Evolutionary conservation across 1,140 invertebrate genomes (phyloP), one percentile per base, ranked within the genome.

Genomic region (Luehdorfia chinensis): DNA sequence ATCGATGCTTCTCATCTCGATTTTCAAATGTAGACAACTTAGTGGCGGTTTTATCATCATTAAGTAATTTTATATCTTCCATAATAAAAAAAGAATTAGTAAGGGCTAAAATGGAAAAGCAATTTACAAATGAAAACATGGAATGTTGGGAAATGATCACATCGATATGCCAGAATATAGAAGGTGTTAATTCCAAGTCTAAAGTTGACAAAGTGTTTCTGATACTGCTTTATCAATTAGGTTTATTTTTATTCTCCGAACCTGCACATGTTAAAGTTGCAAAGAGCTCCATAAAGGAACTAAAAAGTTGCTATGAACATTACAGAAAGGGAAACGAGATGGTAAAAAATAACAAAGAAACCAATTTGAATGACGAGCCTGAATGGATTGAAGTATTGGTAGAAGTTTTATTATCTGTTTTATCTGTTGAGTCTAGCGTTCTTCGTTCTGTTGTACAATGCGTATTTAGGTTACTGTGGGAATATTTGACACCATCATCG

Each of bases 341-440:
- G 21, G 25, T 5, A 18, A 57, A 87, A 84, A 63, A 58, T 80
- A 66, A 62, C 70, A 83, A 62, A 59, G 43, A 53, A 59, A 53
- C 47, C 9, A 54, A 57, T 46, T 47, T 68, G 49, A 57, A 27
- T 23, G 84, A 89, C 27, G 92, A 94, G 70, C 92, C 91, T 8
- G 81, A 91, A 54, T 95, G 94, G 94, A 89, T 93, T 43, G 93
- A 95, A 85, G 94, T 95, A 1, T 88, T 95, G 30, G 88, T 93
- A 7, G 94, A 95, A 87, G 84, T 95, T 11, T 84, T 95, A 21
- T 66, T 95, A 11, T 94, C 92, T 19, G 87, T 94, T 18, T 76
- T 94, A 5, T 94, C 93, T 1, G 88, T 90, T 49, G 92, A 92
- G 54, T 91, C 90, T 16, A 90, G 91, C 75, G 87, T 93, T 13